Conservation (phyloP, 2,797 vertebrate species). For the Cirrhinus mrigala region DNA sequence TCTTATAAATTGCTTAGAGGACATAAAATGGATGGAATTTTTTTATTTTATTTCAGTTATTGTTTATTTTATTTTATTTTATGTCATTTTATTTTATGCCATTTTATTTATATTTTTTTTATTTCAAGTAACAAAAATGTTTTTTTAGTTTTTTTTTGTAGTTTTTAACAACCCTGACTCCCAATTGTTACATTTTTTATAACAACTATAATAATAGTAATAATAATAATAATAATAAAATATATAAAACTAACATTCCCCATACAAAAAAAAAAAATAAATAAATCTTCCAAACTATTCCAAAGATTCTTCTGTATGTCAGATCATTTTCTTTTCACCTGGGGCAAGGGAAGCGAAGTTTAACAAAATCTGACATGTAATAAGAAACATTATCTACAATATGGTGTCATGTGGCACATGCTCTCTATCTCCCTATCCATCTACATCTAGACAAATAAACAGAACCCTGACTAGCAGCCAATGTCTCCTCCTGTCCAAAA, state of each 20-base stretch:
- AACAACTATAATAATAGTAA: not conserved
- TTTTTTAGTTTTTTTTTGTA: not conserved
- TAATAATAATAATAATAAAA: not conserved
- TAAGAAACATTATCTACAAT: constrained; percentile 34
- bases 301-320: not conserved
- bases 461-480: constrained; percentile 54
- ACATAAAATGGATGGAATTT: not conserved
- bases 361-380: not conserved
- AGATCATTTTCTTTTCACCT: constrained; percentile 8
- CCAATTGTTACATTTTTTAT: not conserved
- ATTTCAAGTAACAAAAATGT: not conserved
- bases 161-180: not conserved
- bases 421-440: constrained; percentile 68
- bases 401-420: constrained; percentile 76
- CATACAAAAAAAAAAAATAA: not conserved
- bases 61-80: too few relatives aligned
- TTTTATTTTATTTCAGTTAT: too few relatives aligned
- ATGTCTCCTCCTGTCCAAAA: not conserved
- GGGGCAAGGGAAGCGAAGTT: not conserved
- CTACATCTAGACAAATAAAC: constrained; percentile 81
- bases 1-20: not conserved
- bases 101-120: too few relatives aligned
- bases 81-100: too few relatives aligned
- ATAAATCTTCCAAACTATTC: not conserved
- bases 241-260: not conserved